These are phyloP conservation scores for Caerostris darwini DNA, from an alignment of 1,140 invertebrate genomes.

Conservation along the genomic window DNA sequence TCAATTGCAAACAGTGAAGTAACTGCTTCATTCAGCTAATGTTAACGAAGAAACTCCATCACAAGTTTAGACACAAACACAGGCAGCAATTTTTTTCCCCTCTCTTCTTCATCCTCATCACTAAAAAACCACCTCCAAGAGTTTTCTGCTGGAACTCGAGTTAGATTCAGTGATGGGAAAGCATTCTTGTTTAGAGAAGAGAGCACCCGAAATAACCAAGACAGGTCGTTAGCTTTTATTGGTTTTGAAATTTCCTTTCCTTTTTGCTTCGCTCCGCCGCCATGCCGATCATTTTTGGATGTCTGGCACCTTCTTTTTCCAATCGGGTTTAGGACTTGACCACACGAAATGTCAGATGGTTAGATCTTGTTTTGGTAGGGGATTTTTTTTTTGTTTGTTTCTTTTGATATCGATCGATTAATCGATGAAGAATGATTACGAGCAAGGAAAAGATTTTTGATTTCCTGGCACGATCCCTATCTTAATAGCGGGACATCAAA, in stretches of 20 bases:
- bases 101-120: not conserved
- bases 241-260: constrained; percentile 61
- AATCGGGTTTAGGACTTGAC: constrained; percentile 7
- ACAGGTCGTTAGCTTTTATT: constrained; percentile 72
- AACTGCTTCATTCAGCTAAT: constrained; percentile 4
- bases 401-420: constrained; percentile 42
- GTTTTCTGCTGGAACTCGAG: not conserved
- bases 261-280: not conserved
- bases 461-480: not conserved
- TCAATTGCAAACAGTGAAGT: not conserved
- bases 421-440: constrained; percentile 31
- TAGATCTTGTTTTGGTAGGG: not conserved
- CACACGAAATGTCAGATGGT: constrained; percentile 40
- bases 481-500: not conserved
- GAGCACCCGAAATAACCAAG: constrained; percentile 68
- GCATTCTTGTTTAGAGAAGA: constrained; percentile 36
- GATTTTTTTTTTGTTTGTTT: not conserved
- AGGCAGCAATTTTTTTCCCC: not conserved
- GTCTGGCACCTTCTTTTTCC: constrained; percentile 24
- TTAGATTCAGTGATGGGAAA: not conserved
- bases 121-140: not conserved
- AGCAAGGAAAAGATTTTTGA: constrained; percentile 18
- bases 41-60: constrained; percentile 48
- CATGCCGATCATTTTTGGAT: constrained; percentile 35
- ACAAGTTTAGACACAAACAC: constrained; percentile 19